phyloP scores from a whole-genome alignment of 2,888 invertebrate species.

The Calliopum simillimum region DNA sequence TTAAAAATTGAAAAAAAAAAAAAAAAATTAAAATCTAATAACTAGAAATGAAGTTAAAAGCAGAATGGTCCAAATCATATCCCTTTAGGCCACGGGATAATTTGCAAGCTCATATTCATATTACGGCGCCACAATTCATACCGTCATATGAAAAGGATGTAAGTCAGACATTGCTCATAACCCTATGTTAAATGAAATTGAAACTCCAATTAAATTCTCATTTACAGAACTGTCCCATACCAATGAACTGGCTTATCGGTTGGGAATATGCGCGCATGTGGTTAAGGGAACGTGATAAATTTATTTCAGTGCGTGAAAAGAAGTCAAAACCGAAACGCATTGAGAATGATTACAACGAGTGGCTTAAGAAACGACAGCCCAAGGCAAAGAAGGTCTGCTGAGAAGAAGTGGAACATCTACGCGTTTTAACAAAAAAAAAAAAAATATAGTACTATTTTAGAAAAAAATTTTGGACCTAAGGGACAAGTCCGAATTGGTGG shows the following conservation, averaged over 20 bases:
- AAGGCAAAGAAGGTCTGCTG: not conserved
- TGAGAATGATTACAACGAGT: constrained; percentile 53
- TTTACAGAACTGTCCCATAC: constrained; percentile 42
- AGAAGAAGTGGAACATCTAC: too few relatives aligned
- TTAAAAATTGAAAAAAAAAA: too few relatives aligned
- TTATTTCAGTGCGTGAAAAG: constrained; percentile 30
- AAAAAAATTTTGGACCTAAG: too few relatives aligned
- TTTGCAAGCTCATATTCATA: constrained; percentile 42
- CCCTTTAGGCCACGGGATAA: constrained; percentile 48
- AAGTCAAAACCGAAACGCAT: constrained; percentile 47
- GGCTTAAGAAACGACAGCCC: constrained; percentile 50
- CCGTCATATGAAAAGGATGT: constrained; percentile 49
- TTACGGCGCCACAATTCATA: constrained; percentile 42
- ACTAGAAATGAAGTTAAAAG: constrained; percentile 5
- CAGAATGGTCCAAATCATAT: constrained; percentile 50
- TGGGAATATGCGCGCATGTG: constrained; percentile 54
- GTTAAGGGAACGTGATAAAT: constrained; percentile 50
- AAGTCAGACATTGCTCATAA: constrained; percentile 12
- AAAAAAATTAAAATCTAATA: too few relatives aligned
- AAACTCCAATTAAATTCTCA: not conserved
- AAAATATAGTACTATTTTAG: too few relatives aligned
- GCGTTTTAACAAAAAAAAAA: too few relatives aligned
- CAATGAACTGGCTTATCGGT: constrained; percentile 48
- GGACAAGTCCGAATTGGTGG: too few relatives aligned
- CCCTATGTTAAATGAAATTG: not conserved